Conservation (phyloP, 2,888 invertebrate genomes). For the Selenia dentaria region DNA sequence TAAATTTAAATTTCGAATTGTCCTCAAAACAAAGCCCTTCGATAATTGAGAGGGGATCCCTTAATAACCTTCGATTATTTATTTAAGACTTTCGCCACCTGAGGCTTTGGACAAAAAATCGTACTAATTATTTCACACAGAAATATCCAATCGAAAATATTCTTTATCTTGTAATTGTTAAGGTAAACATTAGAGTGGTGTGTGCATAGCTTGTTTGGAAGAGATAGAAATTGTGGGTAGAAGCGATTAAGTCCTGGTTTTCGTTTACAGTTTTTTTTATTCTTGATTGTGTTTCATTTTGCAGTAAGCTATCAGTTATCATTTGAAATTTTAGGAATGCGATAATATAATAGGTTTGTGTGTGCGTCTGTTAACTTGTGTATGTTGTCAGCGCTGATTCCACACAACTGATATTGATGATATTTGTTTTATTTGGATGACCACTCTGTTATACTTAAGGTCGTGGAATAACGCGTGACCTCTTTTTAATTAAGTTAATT, state of each 20-base stretch:
- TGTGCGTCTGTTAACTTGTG: no score
- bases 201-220: slow-evolving; percentile 26
- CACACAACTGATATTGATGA: no score
- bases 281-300: no score
- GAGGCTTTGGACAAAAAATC: slow-evolving; percentile 63
- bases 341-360: no score
- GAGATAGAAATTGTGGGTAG: slow-evolving; percentile 39
- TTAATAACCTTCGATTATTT: slow-evolving; percentile 77
- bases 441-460: no score
- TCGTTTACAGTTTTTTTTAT: slow-evolving; percentile 30
- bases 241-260: slow-evolving; percentile 43
- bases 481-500: no score
- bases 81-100: slow-evolving; percentile 76
- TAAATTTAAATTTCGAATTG: slow-evolving; percentile 31
- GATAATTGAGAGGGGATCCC: slow-evolving; percentile 67
- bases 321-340: no score
- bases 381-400: no score
- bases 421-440: no score
- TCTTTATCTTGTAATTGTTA: slow-evolving; percentile 26
- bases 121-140: slow-evolving; percentile 54
- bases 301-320: no score
- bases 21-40: slow-evolving; percentile 50
- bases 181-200: slow-evolving; percentile 30
- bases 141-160: slow-evolving; percentile 25
- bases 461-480: no score